Conservation (phyloP, 2,888 invertebrate genomes). For the Pterostichus niger region DNA sequence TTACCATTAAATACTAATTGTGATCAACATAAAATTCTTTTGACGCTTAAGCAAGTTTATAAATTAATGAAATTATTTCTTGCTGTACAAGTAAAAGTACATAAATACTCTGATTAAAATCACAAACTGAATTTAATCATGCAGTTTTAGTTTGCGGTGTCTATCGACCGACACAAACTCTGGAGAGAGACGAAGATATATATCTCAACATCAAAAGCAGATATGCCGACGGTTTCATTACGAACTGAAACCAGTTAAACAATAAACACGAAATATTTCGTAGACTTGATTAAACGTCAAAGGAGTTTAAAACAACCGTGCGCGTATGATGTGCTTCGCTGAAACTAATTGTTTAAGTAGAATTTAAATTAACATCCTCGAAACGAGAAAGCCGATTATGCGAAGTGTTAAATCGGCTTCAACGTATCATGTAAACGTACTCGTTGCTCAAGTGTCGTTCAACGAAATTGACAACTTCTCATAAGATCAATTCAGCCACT, state of each 20-base stretch:
- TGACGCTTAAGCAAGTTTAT: background rate
- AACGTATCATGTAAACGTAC: constrained; percentile 31
- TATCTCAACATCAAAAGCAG: constrained; percentile 19
- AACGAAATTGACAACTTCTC: constrained; percentile 20
- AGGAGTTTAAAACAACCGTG: constrained; percentile 34
- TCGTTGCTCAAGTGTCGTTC: constrained; percentile 11
- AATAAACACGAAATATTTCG: constrained; percentile 12
- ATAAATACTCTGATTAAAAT: no score
- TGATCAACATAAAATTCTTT: constrained; percentile 30
- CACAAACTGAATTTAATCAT: background rate
- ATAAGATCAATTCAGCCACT: background rate
- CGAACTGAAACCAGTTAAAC: constrained; percentile 4
- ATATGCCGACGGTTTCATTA: background rate
- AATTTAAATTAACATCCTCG: constrained; percentile 37
- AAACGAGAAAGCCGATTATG: constrained; percentile 18
- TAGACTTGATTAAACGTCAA: constrained; percentile 44
- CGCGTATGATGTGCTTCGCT: constrained; percentile 40
- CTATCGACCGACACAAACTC: background rate
- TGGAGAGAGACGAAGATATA: background rate
- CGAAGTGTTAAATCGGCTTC: background rate
- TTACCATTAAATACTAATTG: constrained; percentile 56
- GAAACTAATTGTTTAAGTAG: constrained; percentile 52
- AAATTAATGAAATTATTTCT: background rate
- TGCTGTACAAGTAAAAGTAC: no score
- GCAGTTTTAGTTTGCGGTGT: background rate